These are phyloP conservation scores for Arrhamphus sclerolepis DNA, from an alignment of 2,797 vertebrate species.

Conservation along the genomic window DNA sequence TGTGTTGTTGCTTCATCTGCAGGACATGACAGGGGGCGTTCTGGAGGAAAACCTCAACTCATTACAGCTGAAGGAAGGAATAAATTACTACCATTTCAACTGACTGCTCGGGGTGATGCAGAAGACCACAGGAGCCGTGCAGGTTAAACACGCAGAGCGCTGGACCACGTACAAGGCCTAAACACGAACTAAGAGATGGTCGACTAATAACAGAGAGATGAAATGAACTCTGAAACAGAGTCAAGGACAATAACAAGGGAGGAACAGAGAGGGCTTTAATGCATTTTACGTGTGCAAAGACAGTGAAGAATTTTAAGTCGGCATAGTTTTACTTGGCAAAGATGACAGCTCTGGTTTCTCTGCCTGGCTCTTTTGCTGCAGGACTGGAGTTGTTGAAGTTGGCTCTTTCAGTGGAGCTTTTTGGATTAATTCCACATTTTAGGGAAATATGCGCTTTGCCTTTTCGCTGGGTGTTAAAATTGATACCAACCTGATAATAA, in stretches of 20 bases:
- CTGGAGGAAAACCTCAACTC: conserved; percentile 88
- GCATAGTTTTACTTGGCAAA: conserved; percentile 14
- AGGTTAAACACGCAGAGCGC: conserved; percentile 13
- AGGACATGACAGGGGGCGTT: conserved; percentile 91
- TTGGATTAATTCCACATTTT: conserved; percentile 6
- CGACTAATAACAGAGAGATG: conserved; percentile 12
- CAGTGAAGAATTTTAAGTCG: background rate
- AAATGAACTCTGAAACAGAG: background rate
- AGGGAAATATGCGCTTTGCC: background rate
- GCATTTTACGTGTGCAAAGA: background rate
- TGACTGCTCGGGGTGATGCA: conserved; percentile 44
- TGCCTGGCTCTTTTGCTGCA: conserved; percentile 9
- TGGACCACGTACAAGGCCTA: background rate
- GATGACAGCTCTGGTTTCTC: conserved; percentile 3
- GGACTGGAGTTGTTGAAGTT: background rate
- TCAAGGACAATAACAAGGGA: background rate
- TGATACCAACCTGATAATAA: background rate
- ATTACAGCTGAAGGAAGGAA: conserved; percentile 83
- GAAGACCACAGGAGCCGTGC: background rate
- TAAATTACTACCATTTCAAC: conserved; percentile 79
- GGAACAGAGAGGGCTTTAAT: background rate
- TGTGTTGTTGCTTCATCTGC: conserved; percentile 6
- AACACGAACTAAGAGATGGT: conserved; percentile 5
- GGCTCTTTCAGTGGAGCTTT: conserved; percentile 1
- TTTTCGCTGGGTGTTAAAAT: background rate